Base-by-base conservation (phyloP, 1,140 invertebrate genomes). In the Drosophila yakuba region DNA sequence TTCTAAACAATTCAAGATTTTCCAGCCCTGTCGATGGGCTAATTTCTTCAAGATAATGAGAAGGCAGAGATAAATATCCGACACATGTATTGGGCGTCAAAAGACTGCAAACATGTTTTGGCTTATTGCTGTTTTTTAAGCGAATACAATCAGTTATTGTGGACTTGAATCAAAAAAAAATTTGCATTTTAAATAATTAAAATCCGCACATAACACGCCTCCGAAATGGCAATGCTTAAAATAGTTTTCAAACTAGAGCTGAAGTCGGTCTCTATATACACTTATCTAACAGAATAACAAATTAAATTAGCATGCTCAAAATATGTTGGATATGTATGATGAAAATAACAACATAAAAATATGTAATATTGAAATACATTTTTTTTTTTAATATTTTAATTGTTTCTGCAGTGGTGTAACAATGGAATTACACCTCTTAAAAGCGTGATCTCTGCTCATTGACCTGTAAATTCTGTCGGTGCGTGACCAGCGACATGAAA, bases 21-120 rank as follows among this genome's bases (percentile, higher is more conserved):
- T 15, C 28, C 68, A 71, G 28, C 68, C 68, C 68, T 72, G 52
- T 41, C 55, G 36, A 58, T 71, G 41, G 51, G 52, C 15, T 58
- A 41, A 71, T 58, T 71, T 71, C 64, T 71, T 43, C 11, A 38
- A 55, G 17, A 63, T 25, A 67, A 68, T 50, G 44, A 41, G 36
- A 48, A 23, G 14, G 12, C 20, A 10, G 48, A 71, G 36, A 58
- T 58, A 72, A 50, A 72, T 72, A 43, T 35, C 56, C 55, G 45
- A 28, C 68, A 41, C 69, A 73, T 74, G 58, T 17, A 79, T 57
- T 39, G 63, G 68, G 61, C 52, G 61, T 60, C 71, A 80, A 64
- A 61, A 54, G 36, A 64, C 41, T 51, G 68, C 57, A 84, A 83
- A 83, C 80, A 79, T 75, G 80, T 84, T 83, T 84, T 54, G 41